A percentile compares a stretch with the other conserved stretches of the same genome.
Conservation (phyloP, 2,113 vertebrate species). For the Sialia sialis region DNA sequence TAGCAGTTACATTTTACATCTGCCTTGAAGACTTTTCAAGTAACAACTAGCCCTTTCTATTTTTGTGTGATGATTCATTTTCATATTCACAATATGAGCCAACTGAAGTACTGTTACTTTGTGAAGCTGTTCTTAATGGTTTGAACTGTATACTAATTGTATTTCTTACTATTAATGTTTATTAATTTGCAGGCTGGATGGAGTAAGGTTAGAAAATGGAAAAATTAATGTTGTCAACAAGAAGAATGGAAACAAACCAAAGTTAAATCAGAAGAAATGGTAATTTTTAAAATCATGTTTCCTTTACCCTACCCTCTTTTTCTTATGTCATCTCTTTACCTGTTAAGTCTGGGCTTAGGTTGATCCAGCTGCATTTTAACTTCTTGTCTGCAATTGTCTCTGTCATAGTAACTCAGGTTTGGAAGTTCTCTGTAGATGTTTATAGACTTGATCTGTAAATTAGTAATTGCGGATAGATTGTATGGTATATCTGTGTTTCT, state of each 20-base stretch:
- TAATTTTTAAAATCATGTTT: constrained; percentile 37
- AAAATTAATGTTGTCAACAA: constrained; percentile 81
- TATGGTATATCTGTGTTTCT: background rate
- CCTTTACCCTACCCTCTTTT: background rate
- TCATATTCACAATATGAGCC: background rate
- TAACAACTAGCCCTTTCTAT: background rate
- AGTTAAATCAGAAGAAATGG: constrained; percentile 87
- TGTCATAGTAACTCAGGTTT: background rate
- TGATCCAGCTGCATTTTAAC: background rate
- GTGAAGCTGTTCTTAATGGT: background rate
- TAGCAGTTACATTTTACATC: background rate
- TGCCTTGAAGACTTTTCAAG: background rate
- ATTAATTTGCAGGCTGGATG: constrained; percentile 83
- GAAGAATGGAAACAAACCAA: constrained; percentile 83
- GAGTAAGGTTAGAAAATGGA: constrained; percentile 88
- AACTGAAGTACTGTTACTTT: background rate
- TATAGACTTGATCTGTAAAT: background rate
- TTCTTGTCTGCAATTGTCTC: background rate
- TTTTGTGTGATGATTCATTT: background rate
- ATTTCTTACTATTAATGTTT: background rate
- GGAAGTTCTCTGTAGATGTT: background rate
- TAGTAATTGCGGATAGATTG: background rate
- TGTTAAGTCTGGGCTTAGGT: background rate
- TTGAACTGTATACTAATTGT: background rate
- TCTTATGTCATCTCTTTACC: background rate